Conservation (phyloP, 2,797 vertebrate species). For the Myiothlypis chrysogaster region DNA sequence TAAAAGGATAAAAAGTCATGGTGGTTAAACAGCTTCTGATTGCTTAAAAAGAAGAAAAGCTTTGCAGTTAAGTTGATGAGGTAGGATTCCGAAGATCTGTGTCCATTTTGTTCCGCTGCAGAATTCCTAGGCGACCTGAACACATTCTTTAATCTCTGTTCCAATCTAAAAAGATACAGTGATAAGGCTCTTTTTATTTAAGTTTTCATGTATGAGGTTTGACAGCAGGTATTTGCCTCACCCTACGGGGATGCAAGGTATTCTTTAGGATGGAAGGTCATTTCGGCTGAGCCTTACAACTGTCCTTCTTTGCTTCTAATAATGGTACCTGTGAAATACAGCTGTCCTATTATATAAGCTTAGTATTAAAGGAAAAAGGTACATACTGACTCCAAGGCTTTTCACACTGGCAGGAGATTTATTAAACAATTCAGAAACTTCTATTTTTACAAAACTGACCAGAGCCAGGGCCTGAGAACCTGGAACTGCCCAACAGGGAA, state of each 20-base stretch:
- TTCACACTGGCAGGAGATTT: neutral
- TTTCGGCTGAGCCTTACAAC: neutral
- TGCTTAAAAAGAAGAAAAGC: neutral
- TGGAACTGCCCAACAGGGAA: neutral
- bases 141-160: neutral
- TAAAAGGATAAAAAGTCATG: neutral
- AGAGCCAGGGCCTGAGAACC: neutral
- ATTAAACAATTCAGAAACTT: neutral
- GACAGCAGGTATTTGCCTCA: neutral
- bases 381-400: neutral
- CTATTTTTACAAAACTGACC: neutral
- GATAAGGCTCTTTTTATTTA: neutral
- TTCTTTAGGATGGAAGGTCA: neutral
- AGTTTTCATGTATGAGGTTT: neutral
- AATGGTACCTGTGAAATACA: neutral
- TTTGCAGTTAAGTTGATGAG: neutral
- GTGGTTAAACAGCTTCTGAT: neutral
- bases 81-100: neutral
- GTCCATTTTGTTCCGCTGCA: neutral
- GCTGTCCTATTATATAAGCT: neutral
- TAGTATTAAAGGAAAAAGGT: neutral
- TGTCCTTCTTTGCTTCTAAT: neutral
- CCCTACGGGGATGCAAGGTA: neutral
- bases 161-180: neutral
- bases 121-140: neutral